Evolutionary conservation across 2,888 invertebrate genomes (phyloP).

Genomic region (Merodon equestris): DNA sequence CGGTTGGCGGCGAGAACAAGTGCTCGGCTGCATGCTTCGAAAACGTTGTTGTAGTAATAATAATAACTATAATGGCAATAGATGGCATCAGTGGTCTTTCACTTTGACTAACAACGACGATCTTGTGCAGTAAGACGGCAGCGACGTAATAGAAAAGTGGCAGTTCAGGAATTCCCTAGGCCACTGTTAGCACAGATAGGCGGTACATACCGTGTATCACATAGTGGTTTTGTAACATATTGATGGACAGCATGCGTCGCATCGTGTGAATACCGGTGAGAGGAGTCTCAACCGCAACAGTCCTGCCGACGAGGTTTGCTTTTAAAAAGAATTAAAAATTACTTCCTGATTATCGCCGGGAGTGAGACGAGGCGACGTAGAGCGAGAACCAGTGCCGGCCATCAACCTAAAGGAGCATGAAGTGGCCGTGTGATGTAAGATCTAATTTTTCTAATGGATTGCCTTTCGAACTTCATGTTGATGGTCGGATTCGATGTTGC

Average conservation of each 20-base stretch:
- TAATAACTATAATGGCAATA: slow-evolving; percentile 60
- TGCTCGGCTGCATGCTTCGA: slow-evolving; percentile 51
- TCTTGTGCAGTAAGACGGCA: neutral
- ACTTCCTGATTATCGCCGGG: slow-evolving; percentile 73
- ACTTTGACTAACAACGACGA: slow-evolving; percentile 42
- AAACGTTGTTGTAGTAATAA: slow-evolving; percentile 54
- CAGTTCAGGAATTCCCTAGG: slow-evolving; percentile 54
- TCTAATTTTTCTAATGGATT: slow-evolving; percentile 59
- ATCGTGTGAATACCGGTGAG: slow-evolving; percentile 22
- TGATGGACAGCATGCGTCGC: slow-evolving; percentile 59
- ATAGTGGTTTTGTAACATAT: slow-evolving; percentile 60
- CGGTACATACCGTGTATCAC: too few species aligned
- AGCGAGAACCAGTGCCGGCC: slow-evolving; percentile 1
- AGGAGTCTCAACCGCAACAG: slow-evolving; percentile 1
- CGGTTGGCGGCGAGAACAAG: slow-evolving; percentile 40
- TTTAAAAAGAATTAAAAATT: slow-evolving; percentile 71
- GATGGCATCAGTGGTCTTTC: slow-evolving; percentile 60
- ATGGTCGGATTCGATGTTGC: neutral
- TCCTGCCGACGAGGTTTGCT: slow-evolving; percentile 64
- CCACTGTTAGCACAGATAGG: slow-evolving; percentile 33
- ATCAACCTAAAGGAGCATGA: too few species aligned
- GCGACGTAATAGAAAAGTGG: neutral
- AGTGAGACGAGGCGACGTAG: slow-evolving; percentile 21
- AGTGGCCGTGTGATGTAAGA: slow-evolving; percentile 52
- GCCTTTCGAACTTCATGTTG: slow-evolving; percentile 29